Evolutionary conservation across 2,113 vertebrate species (phyloP), one percentile per base, ranked within the genome.

Genomic region (Platichthys flesus): DNA sequence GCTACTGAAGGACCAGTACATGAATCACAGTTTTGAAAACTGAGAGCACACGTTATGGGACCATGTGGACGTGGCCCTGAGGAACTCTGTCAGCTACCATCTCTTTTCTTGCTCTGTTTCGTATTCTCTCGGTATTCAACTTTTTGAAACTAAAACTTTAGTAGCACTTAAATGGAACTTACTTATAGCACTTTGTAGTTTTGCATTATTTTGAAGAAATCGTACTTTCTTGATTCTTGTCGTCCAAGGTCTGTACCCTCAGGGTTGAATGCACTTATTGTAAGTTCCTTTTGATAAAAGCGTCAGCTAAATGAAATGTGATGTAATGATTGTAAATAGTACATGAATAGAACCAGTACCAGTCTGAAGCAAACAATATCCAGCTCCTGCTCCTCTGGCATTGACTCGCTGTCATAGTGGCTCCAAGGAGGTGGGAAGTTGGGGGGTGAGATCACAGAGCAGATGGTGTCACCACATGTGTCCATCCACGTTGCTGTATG

Each of bases 401-500:
- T 49, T 57, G 42, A 5, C 26, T 73, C 14, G 31, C 63, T 21
- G 76, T 57, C 14, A 5, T 21, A 51, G 63, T 4, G 26, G 55
- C 65, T 68, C 47, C 40, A 71, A 49, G 66, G 55, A 84, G 45
- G 67, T 71, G 66, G 49, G 61, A 68, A 28, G 51, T 37, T 55
- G 70, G 51, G 51, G 51, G 51, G 51, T 9, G 35, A 68, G 74
- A 79, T 85, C 40, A 23, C 59, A 68, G 64, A 76, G 73, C 88
- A 91, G 78, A 88, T 87, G 90, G 78, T n/a, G n/a, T 71, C 84
- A 51, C 82, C 37, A 18, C 82, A 55, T 80, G 80, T 72, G 73
- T 76, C 64, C 57, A 45, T 67, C 73, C 69, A 62, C 79, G 72
- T 40, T 69, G 74, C 71, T 24, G 47, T 18, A 35, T 49, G 16